phyloP scores from a whole-genome alignment of 2,888 invertebrate genomes.

The Polyommatus icarus region DNA sequence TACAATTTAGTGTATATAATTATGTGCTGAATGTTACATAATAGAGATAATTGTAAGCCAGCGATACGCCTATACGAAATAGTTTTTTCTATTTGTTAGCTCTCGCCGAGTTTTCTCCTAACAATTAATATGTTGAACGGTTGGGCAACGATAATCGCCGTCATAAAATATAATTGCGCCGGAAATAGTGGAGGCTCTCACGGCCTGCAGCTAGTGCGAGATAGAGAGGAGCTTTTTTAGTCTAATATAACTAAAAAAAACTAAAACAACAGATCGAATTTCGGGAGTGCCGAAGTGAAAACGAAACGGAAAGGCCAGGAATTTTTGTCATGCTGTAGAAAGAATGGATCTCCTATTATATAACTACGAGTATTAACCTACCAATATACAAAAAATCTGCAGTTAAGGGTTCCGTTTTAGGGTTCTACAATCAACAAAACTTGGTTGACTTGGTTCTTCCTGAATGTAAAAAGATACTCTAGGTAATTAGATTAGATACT shows the following conservation, averaged over 20 bases:
- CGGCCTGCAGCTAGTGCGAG: background rate
- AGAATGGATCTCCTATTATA: too few species aligned
- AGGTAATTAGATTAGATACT: too few species aligned
- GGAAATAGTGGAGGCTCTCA: slow-evolving; percentile 23
- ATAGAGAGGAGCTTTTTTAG: background rate
- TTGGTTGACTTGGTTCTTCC: too few species aligned
- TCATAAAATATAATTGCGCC: slow-evolving; percentile 17
- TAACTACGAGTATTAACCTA: too few species aligned
- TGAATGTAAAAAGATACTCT: too few species aligned
- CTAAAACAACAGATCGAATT: background rate
- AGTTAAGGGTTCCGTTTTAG: too few species aligned
- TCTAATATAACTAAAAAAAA: background rate
- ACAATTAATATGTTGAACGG: slow-evolving; percentile 15
- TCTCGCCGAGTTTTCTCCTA: background rate
- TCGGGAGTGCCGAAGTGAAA: too few species aligned
- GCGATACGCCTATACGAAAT: background rate
- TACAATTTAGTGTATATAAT: background rate
- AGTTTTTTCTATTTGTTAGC: background rate
- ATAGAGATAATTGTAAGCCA: background rate
- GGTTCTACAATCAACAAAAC: too few species aligned
- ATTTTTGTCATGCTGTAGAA: too few species aligned
- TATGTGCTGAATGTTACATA: background rate
- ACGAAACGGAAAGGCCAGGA: too few species aligned
- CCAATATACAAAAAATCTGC: too few species aligned
- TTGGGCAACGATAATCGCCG: slow-evolving; percentile 2